A percentile compares a stretch with the other conserved stretches of the same genome.
phyloP scores from a whole-genome alignment of 2,113 vertebrate genomes.

The Ceuthmochares aereus region DNA sequence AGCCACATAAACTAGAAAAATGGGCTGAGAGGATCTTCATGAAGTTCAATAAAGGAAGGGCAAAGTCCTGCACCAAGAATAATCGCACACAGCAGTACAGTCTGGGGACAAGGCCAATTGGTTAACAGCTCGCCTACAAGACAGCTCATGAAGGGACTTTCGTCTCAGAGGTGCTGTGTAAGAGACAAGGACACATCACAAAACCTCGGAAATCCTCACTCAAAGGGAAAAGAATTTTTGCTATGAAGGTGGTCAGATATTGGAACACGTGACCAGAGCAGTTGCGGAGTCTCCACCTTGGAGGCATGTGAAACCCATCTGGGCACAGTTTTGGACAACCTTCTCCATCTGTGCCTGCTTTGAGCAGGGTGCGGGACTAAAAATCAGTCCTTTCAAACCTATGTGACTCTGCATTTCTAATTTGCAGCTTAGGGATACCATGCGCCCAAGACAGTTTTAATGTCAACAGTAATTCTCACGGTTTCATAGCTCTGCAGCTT shows the following conservation, averaged over 20 bases:
- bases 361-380: background rate
- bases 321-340: background rate
- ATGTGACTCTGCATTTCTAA: background rate
- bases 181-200: background rate
- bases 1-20: background rate
- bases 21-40: background rate
- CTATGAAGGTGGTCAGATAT: background rate
- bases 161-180: background rate
- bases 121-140: background rate
- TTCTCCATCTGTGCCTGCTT: background rate
- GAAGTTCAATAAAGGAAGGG: background rate
- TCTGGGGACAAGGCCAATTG: background rate
- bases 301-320: background rate
- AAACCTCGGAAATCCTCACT: background rate
- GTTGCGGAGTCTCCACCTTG: background rate
- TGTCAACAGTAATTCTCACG: background rate
- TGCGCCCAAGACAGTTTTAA: background rate
- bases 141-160: background rate
- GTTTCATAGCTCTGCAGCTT: background rate
- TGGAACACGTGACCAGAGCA: background rate
- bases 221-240: background rate
- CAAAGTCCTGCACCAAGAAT: background rate
- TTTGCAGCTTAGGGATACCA: background rate
- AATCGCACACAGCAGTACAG: background rate
- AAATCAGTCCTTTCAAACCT: fast-evolving